Base-by-base conservation (phyloP, 2,113 vertebrate genomes). In the Megaptera novaeangliae region DNA sequence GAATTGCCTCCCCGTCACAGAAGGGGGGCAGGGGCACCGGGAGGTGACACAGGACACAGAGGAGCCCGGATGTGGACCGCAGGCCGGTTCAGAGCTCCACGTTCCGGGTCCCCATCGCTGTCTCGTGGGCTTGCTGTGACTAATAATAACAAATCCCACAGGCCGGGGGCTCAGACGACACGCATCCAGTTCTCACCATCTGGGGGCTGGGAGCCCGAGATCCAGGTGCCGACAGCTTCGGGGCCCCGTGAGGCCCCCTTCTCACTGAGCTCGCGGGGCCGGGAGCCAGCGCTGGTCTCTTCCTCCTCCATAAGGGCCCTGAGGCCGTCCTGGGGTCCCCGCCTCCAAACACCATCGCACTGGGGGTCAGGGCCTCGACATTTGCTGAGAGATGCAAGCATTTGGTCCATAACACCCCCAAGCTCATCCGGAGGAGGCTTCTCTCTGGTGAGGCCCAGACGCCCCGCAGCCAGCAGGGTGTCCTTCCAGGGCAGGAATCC, bases 281-380 rank as follows among this genome's bases (percentile, higher is more conserved):
- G 14, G 18, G 31, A 34, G 0, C 21, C 21, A 55, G 55, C 41
- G 6, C 66, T n/a, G 17, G 8, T 39, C 20, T 41, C 64, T 13
- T 13, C 74, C 44, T 39, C n/a, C 36, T 61, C 59, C 36, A 3
- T 18, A 4, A 18, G 8, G 18, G 59, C 49, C 36, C 13, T 18
- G 36, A 11, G 5, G 14, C 59, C 18, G 0, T 68, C 39, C 2
- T 18, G 46, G 49, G 44, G 17, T 0, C 59, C 31, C 4, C 4
- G 3, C 25, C 34, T 29, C 86, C 86, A 23, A 8, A 29, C 18
- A 31, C 64, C n/a, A 4, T 52, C 44, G 14, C 29, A 1, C 4
- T 52, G 46, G 44, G 29, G 52, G 3, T 52, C 49, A 75, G 57
- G n/a, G 15, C 68, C 20, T 64, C 57, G 21, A 10, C 0, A 0